These are phyloP conservation scores for Melitaea cinxia DNA, from an alignment of 1,140 invertebrate genomes.

Conservation along the genomic window DNA sequence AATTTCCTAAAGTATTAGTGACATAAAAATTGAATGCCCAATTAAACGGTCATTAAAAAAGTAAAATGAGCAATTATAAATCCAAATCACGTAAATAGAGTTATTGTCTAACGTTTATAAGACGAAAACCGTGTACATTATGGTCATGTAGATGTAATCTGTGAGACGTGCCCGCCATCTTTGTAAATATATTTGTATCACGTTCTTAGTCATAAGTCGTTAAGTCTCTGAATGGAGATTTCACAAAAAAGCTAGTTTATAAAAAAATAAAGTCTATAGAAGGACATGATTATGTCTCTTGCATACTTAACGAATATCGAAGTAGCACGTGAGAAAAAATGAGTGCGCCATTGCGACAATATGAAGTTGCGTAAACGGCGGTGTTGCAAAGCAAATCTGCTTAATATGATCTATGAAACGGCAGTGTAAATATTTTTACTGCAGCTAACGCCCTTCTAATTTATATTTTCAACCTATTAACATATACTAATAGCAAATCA, in stretches of 20 bases:
- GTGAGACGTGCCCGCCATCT: conserved; percentile 50
- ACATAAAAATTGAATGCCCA: conserved; percentile 43
- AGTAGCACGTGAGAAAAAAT: conserved; percentile 68
- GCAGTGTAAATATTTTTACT: conserved; percentile 13
- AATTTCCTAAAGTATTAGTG: conserved; percentile 22
- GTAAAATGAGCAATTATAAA: conserved; percentile 60
- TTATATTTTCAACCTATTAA: not conserved
- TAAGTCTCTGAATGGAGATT: conserved; percentile 63
- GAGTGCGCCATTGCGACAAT: conserved; percentile 38
- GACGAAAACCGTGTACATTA: conserved; percentile 63
- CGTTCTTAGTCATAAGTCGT: conserved; percentile 74
- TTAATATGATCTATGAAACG: conserved; percentile 17
- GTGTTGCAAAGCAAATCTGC: conserved; percentile 17
- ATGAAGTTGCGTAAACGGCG: conserved; percentile 34
- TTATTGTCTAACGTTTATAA: conserved; percentile 71
- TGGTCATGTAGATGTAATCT: conserved; percentile 73
- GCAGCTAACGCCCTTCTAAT: not conserved
- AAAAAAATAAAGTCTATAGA: conserved; percentile 60
- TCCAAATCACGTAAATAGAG: conserved; percentile 72
- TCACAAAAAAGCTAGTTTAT: conserved; percentile 63
- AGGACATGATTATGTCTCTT: conserved; percentile 62
- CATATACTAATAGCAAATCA: not conserved
- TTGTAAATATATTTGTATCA: conserved; percentile 70
- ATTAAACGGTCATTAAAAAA: conserved; percentile 61
- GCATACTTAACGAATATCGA: conserved; percentile 54